A percentile compares a stretch with the other conserved stretches of the same genome.
phyloP scores from a whole-genome alignment of 2,113 vertebrate genomes.

The Hoplias malabaricus region DNA sequence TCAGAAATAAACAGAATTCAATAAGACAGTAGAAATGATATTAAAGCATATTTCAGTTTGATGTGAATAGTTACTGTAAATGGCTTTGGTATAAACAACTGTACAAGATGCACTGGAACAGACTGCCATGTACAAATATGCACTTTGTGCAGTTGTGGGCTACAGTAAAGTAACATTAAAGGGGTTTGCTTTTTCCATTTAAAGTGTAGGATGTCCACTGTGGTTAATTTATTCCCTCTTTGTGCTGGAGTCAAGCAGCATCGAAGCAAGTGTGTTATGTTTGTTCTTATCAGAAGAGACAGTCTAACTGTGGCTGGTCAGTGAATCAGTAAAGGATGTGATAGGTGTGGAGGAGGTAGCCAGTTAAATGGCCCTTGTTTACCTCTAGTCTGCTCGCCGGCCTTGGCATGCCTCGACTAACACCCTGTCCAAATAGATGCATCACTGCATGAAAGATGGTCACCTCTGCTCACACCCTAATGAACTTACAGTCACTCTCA shows the following conservation, averaged over 20 bases:
- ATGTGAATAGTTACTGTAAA: no score
- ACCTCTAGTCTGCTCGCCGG: constrained; percentile 57
- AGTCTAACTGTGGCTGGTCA: neutral
- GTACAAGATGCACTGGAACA: no score
- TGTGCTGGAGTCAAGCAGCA: neutral
- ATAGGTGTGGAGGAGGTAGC: constrained; percentile 23
- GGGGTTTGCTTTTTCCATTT: no score
- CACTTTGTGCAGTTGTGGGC: no score
- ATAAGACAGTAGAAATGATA: no score
- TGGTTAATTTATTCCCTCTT: no score
- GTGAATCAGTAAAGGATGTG: neutral
- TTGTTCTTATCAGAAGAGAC: neutral
- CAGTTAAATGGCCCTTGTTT: constrained; percentile 52
- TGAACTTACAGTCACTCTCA: constrained; percentile 62
- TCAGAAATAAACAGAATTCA: no score
- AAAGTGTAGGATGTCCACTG: no score
- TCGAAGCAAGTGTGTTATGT: neutral
- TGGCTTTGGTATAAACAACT: no score
- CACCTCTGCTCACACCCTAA: constrained; percentile 58
- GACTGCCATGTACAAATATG: no score
- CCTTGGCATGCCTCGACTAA: constrained; percentile 48
- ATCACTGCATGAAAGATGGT: constrained; percentile 54
- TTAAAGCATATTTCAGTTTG: no score
- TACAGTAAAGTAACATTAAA: no score
- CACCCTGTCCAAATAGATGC: constrained; percentile 35